phyloP scores from a whole-genome alignment of 2,888 invertebrate species.

The Drosophila mimica region DNA sequence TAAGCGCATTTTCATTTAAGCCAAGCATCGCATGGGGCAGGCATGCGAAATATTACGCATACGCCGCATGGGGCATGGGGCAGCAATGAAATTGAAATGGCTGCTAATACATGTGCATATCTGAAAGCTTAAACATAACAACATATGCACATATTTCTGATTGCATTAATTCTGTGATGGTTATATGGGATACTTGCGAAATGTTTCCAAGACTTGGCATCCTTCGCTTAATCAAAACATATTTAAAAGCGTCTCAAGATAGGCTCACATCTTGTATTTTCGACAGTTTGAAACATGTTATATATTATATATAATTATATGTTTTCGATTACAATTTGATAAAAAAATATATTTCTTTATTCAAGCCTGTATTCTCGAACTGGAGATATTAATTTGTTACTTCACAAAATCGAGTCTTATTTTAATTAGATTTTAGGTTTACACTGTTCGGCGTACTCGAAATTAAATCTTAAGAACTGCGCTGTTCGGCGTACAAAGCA shows the following conservation, averaged over 20 bases:
- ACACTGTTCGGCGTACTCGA: no score
- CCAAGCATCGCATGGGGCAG: conserved; percentile 25
- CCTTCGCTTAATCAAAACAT: background rate
- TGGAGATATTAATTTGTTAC: no score
- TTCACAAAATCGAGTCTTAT: no score
- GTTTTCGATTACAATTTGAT: no score
- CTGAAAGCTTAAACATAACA: background rate
- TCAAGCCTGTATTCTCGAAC: no score
- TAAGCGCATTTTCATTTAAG: conserved; percentile 38
- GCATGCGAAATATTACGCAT: conserved; percentile 55
- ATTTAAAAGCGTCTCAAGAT: background rate
- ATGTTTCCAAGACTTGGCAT: background rate
- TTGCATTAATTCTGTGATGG: background rate
- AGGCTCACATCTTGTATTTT: background rate
- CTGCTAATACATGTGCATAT: background rate
- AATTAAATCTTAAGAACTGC: no score
- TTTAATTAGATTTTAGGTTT: no score
- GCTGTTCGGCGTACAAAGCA: no score
- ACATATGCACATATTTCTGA: background rate
- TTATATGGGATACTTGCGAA: background rate
- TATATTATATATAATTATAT: no score
- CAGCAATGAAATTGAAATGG: conserved; percentile 19
- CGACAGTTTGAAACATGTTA: background rate
- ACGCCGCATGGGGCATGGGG: conserved; percentile 38
- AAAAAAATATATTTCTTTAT: no score